Evolutionary conservation across 2,888 invertebrate genomes (phyloP).

Genomic region (Drosophila setosimentum): DNA sequence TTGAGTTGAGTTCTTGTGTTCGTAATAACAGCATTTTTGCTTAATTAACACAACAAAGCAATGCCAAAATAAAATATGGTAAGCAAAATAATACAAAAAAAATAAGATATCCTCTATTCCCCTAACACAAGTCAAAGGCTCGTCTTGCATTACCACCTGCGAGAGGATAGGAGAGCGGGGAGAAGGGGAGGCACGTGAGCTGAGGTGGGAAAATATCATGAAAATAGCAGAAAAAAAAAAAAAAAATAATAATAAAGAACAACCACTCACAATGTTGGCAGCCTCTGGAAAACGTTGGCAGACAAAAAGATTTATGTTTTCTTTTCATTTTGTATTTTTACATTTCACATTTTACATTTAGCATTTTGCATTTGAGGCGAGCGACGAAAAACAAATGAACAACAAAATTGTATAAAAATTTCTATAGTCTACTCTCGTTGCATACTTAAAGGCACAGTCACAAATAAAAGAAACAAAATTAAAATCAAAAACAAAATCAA

Average conservation of each 20-base stretch:
- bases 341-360: constrained; percentile 41
- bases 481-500: background rate
- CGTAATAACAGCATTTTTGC: constrained; percentile 77
- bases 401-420: constrained; percentile 81
- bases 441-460: constrained; percentile 61
- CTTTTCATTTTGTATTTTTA: constrained; percentile 57
- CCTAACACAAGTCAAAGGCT: constrained; percentile 29
- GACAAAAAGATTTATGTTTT: constrained; percentile 72
- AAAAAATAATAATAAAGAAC: constrained; percentile 3
- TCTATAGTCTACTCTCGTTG: constrained; percentile 60
- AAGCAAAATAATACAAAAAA: constrained; percentile 24
- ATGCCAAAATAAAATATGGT: constrained; percentile 58
- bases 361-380: constrained; percentile 41
- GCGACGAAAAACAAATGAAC: constrained; percentile 72
- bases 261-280: constrained; percentile 46
- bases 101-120: constrained; percentile 39
- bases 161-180: background rate
- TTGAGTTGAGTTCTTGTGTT: constrained; percentile 32
- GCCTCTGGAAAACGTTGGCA: constrained; percentile 31
- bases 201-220: constrained; percentile 45
- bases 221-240: constrained; percentile 21
- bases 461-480: constrained; percentile 8
- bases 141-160: constrained; percentile 67
- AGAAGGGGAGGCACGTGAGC: constrained; percentile 2
- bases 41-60: constrained; percentile 81